Percentiles rank a stretch among this genome's conserved stretches.
Evolutionary conservation across 2,113 vertebrate genomes (phyloP).

Genomic region (Caretta caretta): DNA sequence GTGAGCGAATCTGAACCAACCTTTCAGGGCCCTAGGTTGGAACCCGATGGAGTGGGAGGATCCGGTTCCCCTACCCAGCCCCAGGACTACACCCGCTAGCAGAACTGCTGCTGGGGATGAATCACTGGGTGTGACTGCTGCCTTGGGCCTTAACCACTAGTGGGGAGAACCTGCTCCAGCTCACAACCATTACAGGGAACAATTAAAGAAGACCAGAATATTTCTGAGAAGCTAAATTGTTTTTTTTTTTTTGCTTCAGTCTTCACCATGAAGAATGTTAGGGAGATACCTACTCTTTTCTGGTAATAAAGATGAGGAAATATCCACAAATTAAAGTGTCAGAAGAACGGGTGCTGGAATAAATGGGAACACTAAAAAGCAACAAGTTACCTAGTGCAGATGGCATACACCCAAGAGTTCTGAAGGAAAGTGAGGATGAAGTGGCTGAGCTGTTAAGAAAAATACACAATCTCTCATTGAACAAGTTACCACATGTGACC

Average conservation of each 20-base stretch:
- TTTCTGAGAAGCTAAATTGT: background rate
- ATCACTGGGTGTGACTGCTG: background rate
- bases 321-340: background rate
- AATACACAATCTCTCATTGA: background rate
- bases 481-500: background rate
- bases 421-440: background rate
- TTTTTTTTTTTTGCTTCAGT: background rate
- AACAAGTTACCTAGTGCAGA: background rate
- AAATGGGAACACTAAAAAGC: background rate
- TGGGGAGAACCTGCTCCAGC: background rate
- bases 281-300: background rate
- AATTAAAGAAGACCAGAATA: background rate
- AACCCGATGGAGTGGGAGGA: background rate
- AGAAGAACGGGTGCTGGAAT: background rate
- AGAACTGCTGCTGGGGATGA: background rate
- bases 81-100: background rate
- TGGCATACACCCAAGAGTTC: background rate
- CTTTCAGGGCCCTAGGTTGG: background rate
- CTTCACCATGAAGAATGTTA: background rate
- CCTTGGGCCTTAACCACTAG: background rate
- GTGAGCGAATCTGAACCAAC: background rate
- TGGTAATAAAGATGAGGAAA: background rate
- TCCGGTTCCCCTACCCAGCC: background rate
- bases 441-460: background rate
- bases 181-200: background rate